Base-by-base conservation (phyloP, 2,888 invertebrate species). In the Brachyopa scutellaris region DNA sequence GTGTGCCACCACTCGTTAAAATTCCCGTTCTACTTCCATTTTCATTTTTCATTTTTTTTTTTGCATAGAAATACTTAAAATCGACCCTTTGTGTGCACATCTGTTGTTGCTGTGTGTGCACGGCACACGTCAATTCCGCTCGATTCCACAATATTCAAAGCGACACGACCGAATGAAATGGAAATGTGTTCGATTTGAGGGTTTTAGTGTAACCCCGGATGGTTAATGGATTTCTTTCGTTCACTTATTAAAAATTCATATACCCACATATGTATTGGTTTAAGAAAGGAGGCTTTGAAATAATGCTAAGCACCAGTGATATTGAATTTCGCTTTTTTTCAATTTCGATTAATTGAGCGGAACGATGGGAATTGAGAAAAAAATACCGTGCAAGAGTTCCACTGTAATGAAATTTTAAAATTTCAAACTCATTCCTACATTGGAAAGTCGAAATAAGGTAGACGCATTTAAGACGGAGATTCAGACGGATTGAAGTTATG, bases 11-110 rank as follows among this genome's bases (percentile, higher is more conserved):
- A 23, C 42, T 21, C 17, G 21, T 19, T 19, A 19, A 17, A 42
- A 21, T n/a, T n/a, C 21, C 42, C 19, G 42, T 21, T 42, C 42
- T 6, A 26, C 26, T 26, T 3, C 26, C 26, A n/a, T n/a, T n/a
- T n/a, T n/a, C n/a, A n/a, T n/a, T n/a, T n/a, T n/a, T n/a, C n/a
- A n/a, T n/a, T n/a, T n/a, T n/a, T n/a, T n/a, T n/a, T 15, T 15
- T 15, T 38, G 15, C 38, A 13, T 36, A 40, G 19, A 31, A 8
- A 42, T 53, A 15, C 51, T 45, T 53, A 53, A n/a, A n/a, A 51
- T 51, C 53, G 72, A 72, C 53, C 72, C 61, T 70, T 70, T 70
- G 70, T 70, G 57, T 61, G 53, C 72, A 72, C 72, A 72, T 72
- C 61, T 72, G 72, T n/a, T n/a, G n/a, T n/a, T n/a, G n/a, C n/a